Conservation (phyloP, 2,888 invertebrate species). For the Drosophila emarginata region DNA sequence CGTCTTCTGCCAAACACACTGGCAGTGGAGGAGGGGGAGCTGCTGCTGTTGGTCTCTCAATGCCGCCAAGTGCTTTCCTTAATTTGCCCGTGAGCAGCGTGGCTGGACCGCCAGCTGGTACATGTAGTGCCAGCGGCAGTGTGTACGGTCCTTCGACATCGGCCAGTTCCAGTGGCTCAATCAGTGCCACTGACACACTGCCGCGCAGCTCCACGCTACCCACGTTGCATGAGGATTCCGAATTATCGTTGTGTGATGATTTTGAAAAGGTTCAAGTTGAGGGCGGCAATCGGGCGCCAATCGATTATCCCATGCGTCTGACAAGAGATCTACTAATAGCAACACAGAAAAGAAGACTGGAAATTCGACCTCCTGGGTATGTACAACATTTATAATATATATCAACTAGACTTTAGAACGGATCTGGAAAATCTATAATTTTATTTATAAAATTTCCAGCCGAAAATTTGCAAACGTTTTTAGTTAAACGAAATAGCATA, state of each 20-base stretch:
- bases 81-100: slow-evolving; percentile 68
- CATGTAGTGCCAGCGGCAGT: slow-evolving; percentile 81
- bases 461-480: no score
- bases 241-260: slow-evolving; percentile 84
- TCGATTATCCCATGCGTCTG: slow-evolving; percentile 85
- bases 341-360: slow-evolving; percentile 89
- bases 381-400: slow-evolving; percentile 50
- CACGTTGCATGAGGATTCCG: slow-evolving; percentile 93
- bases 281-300: slow-evolving; percentile 75
- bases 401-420: neutral
- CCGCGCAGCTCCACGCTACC: slow-evolving; percentile 86
- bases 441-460: no score
- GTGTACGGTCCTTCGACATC: slow-evolving; percentile 82
- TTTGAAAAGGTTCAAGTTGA: slow-evolving; percentile 80
- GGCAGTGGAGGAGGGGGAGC: slow-evolving; percentile 24
- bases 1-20: slow-evolving; percentile 53
- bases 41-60: neutral
- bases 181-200: slow-evolving; percentile 82
- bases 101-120: slow-evolving; percentile 65
- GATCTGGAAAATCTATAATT: no score
- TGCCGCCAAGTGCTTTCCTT: slow-evolving; percentile 71
- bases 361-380: slow-evolving; percentile 86
- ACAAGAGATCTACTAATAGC: slow-evolving; percentile 91
- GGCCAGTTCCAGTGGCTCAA: slow-evolving; percentile 82
- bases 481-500: no score